These are phyloP conservation scores for Glyphotaelius pellucidus DNA, from an alignment of 2,888 invertebrate genomes.

Conservation along the genomic window DNA sequence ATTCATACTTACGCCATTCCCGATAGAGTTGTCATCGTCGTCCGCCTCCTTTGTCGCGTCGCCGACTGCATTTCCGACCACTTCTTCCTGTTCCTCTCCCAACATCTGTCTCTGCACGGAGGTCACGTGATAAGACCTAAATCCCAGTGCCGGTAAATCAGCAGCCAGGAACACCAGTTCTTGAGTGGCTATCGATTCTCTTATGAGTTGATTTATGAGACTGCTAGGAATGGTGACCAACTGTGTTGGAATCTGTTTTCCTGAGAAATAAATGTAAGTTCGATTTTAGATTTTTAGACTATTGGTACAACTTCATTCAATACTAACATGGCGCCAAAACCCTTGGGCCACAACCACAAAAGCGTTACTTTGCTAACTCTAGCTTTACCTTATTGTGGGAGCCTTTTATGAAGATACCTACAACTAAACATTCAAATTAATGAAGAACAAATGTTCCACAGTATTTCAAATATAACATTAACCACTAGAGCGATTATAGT, in stretches of 20 bases:
- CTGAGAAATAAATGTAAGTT: slow-evolving; percentile 69
- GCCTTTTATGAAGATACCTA: too few species aligned
- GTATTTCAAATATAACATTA: too few species aligned
- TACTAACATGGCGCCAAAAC: too few species aligned
- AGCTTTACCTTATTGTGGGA: too few species aligned
- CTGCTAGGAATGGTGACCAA: background rate
- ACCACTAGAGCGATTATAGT: too few species aligned
- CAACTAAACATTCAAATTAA: too few species aligned
- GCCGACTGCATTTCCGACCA: background rate
- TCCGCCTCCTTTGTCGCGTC: slow-evolving; percentile 19
- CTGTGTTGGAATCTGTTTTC: slow-evolving; percentile 75
- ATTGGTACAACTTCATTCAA: slow-evolving; percentile 18
- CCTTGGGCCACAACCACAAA: too few species aligned
- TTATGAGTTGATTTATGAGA: slow-evolving; percentile 64
- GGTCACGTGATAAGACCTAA: slow-evolving; percentile 73
- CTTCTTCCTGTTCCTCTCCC: background rate
- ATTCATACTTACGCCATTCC: background rate
- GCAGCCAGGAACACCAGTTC: slow-evolving; percentile 86
- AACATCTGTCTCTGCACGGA: background rate
- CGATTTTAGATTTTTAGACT: slow-evolving; percentile 69
- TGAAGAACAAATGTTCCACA: too few species aligned
- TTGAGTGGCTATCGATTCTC: slow-evolving; percentile 79
- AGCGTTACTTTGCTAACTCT: too few species aligned
- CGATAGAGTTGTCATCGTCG: slow-evolving; percentile 11
- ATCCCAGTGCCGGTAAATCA: slow-evolving; percentile 82